A percentile compares a stretch with the other conserved stretches of the same genome.
Evolutionary conservation across 2,888 invertebrate genomes (phyloP).

Genomic region (Trichogramma evanescens): DNA sequence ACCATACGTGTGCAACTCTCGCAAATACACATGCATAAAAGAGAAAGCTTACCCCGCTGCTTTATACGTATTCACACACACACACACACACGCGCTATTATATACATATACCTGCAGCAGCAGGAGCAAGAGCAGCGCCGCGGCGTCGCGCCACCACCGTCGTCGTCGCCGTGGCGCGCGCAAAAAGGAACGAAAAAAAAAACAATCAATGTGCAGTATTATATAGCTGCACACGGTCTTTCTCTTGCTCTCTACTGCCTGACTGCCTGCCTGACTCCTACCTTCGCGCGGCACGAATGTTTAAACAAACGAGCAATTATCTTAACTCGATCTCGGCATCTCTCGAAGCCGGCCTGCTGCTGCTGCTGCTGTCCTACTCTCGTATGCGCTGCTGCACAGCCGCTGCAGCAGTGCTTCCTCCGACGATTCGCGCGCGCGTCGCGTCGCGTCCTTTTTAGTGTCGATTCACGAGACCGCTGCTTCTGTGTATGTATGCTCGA

Average conservation of each 20-base stretch:
- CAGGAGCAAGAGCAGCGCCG: constrained; percentile 6
- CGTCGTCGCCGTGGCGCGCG: background rate
- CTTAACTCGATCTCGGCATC: constrained; percentile 44
- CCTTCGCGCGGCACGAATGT: constrained; percentile 33
- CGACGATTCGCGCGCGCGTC: background rate
- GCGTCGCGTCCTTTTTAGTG: background rate
- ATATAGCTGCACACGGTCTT: no score
- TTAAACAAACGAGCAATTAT: constrained; percentile 47
- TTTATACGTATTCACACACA: background rate
- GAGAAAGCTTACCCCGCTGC: no score
- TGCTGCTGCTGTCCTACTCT: constrained; percentile 21
- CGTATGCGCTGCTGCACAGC: constrained; percentile 5
- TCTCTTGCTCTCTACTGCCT: no score
- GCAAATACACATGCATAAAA: no score
- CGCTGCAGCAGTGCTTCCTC: constrained; percentile 12
- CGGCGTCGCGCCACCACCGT: background rate
- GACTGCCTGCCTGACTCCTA: no score
- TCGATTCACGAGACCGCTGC: background rate
- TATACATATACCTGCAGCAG: background rate
- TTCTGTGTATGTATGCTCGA: no score
- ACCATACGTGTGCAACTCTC: no score
- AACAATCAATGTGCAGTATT: background rate
- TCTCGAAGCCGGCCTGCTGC: constrained; percentile 27
- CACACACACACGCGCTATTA: background rate
- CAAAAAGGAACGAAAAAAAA: constrained; percentile 3